Conservation (phyloP, 2,113 vertebrate species). For the Verasper variegatus region DNA sequence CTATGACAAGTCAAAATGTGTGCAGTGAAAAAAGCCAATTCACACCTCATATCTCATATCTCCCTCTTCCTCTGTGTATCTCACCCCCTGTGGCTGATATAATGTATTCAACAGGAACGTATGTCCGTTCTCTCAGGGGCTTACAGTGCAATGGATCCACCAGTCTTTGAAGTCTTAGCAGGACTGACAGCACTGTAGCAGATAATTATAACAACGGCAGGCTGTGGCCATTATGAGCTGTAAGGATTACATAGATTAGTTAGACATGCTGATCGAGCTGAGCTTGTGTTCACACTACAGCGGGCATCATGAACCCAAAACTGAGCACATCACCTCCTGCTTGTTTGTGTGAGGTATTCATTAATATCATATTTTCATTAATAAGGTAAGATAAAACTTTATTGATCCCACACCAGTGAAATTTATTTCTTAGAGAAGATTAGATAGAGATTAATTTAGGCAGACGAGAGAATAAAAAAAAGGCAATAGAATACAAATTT, state of each 20-base stretch:
- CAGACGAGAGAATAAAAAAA: no score
- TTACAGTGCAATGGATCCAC: background rate
- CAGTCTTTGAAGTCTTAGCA: background rate
- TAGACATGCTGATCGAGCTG: background rate
- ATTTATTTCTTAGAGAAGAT: no score
- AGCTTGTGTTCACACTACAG: background rate
- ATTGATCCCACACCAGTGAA: no score
- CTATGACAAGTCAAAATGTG: no score
- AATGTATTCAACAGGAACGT: background rate
- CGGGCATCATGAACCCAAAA: no score
- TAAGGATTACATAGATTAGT: constrained; percentile 16
- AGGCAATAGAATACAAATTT: background rate
- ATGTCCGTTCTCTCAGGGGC: background rate
- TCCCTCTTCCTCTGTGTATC: background rate
- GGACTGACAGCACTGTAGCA: background rate
- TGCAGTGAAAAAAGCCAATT: no score
- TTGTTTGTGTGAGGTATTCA: background rate
- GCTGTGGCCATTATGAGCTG: background rate
- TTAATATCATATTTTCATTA: background rate
- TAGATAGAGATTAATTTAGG: no score
- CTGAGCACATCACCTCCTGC: background rate
- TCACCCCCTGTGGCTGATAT: background rate
- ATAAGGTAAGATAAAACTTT: background rate
- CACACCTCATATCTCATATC: background rate
- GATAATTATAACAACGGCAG: constrained; percentile 16